These are phyloP conservation scores for Varecia variegata DNA, from an alignment of 2,797 vertebrate species.

Conservation along the genomic window DNA sequence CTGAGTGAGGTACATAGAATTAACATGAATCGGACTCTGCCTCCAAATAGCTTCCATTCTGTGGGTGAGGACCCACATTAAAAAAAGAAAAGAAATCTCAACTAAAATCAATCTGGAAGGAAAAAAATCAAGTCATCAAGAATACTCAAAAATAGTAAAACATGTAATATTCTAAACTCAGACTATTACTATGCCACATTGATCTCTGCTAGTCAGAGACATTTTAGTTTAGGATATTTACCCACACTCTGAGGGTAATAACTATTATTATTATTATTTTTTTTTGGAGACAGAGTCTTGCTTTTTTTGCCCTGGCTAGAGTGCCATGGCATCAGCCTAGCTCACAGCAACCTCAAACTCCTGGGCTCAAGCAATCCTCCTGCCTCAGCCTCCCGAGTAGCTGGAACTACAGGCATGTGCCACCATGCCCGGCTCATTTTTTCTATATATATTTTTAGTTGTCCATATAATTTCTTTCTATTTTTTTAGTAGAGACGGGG, in stretches of 20 bases:
- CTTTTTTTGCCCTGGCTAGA: too few relatives aligned
- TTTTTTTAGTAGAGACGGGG: too few relatives aligned
- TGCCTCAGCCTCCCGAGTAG: too few relatives aligned
- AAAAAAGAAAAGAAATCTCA: neutral
- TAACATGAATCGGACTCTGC: neutral
- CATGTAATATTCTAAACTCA: neutral
- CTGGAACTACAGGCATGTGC: too few relatives aligned
- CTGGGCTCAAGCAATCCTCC: too few relatives aligned
- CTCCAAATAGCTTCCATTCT: neutral
- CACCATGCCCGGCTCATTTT: too few relatives aligned
- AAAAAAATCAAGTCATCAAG: constrained; percentile 17
- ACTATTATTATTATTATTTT: neutral
- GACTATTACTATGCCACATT: neutral
- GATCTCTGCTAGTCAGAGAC: neutral
- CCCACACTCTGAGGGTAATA: neutral
- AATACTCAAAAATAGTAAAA: neutral
- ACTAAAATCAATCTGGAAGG: neutral
- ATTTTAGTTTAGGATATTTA: constrained; percentile 15
- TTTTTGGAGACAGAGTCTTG: too few relatives aligned
- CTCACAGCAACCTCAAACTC: too few relatives aligned
- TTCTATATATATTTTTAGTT: too few relatives aligned
- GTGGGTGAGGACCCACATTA: neutral
- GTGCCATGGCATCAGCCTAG: too few relatives aligned
- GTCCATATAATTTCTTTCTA: too few relatives aligned
- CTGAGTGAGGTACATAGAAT: neutral